Evolutionary conservation across 2,797 vertebrate genomes (phyloP), one percentile per base, ranked within the genome.

Genomic region (Antrozous pallidus): DNA sequence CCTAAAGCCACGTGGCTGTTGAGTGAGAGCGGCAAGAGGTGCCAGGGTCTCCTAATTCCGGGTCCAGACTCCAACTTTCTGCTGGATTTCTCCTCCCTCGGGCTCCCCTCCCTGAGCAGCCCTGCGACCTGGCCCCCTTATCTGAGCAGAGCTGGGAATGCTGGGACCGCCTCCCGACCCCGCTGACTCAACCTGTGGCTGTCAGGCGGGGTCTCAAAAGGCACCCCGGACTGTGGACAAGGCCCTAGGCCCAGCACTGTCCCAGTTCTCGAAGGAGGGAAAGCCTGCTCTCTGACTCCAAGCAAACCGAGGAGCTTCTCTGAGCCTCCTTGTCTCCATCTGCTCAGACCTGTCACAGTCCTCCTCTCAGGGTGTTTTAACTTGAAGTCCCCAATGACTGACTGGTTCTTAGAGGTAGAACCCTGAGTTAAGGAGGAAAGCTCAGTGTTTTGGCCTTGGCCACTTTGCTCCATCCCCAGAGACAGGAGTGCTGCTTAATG

Each of bases 31-130:
- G 82, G 54, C 81, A 70, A 83, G 81, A 81, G 20, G 38, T n/a
- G 28, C 77, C 51, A 28, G 13, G 71, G 77, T 69, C 93, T 91
- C 70, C 81, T 88, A 22, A 63, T 45, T 78, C 63, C 65, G 22
- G 20, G 40, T 69, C 85, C 92, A 95, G 88, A 80, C 91, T 95
- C 95, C 95, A 94, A 88, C 70, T 96, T 96, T 94, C 93, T 88
- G 82, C 7, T 95, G 96, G 94, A 79, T 75, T 75, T 73, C 71
- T 93, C 93, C 94, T 94, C 47, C 24, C 7, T 61, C 95, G 95
- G 95, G 95, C 95, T 93, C 38, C 22, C 71, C 77, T 96, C 92
- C 95, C 94, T 47, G 20, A 28, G 45, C 91, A 83, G 92, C 90
- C 88, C 63, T 26, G n/a, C 28, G 85, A 86, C 85, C 78, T 77